Base-by-base conservation (phyloP, 2,797 vertebrate genomes). In the Urocyon cinereoargenteus region DNA sequence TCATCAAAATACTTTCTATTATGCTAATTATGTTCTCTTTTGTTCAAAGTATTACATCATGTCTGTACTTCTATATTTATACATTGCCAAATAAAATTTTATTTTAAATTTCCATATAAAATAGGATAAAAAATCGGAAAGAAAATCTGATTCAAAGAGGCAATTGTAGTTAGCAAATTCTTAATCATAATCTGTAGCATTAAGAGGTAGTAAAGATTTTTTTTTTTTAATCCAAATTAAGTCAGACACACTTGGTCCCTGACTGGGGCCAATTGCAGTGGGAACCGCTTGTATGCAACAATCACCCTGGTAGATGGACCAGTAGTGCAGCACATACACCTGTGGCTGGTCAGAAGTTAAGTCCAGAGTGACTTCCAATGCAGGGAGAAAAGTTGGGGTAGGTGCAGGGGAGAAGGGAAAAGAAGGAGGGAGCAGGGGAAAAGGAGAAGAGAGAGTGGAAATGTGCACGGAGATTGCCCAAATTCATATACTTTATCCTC, bases 21-120 rank as follows among this genome's bases (percentile, higher is more conserved):
- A 86, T 57, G 85, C 36, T 96, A 96, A 97, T 87, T 96, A 83
- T 51, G 5, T 91, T 68, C 31, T 70, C 84, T 96, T 93, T 90
- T 90, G 68, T 95, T 91, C 70, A 92, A 94, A 95, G 89, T 87
- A 96, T 95, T 87, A 93, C 55, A n/a, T 95, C 92, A 90, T 61
- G 90, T 70, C 91, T 97, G 68, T 6, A 1, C 88, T 89, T 93
- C 57, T 82, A 2, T 78, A 51, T 19, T 91, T 86, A 91, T 19
- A 89, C 26, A 68, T 85, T 94, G 70, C 55, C 70, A 87, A 96
- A 77, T 95, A 96, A 68, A 96, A 90, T 81, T 97, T 90, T 94
- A 62, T 85, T 95, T 90, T 62, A 96, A 85, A 53, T 85, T 93
- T 95, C 88, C 75, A 68, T 57, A 81, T 87, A 86, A 96, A 95